phyloP scores from a whole-genome alignment of 2,888 invertebrate species.

The Lacanobia wlatinum region DNA sequence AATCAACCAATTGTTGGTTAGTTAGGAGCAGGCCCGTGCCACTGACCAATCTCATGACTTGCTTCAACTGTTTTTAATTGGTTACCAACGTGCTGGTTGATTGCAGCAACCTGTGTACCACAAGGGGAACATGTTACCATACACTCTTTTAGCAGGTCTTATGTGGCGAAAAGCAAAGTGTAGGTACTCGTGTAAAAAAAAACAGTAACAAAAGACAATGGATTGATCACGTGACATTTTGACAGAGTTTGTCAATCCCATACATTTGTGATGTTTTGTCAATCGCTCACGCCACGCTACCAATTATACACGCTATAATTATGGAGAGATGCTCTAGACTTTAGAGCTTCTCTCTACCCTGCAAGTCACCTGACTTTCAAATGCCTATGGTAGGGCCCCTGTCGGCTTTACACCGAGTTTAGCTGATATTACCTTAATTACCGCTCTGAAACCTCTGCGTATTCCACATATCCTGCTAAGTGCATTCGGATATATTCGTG shows the following conservation, averaged over 20 bases:
- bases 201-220: too few species aligned
- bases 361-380: background rate
- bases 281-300: too few species aligned
- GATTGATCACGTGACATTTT: too few species aligned
- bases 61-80: slow-evolving; percentile 43
- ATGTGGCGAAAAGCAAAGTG: background rate
- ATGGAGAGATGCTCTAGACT: too few species aligned
- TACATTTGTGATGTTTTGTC: too few species aligned
- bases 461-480: slow-evolving; percentile 37
- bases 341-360: background rate
- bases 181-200: too few species aligned
- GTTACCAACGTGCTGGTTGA: slow-evolving; percentile 6
- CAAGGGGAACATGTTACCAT: background rate
- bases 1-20: slow-evolving; percentile 54
- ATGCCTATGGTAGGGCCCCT: background rate
- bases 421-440: slow-evolving; percentile 37
- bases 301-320: too few species aligned
- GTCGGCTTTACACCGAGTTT: background rate
- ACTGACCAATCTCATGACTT: slow-evolving; percentile 43
- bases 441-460: slow-evolving; percentile 16
- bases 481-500: slow-evolving; percentile 45
- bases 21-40: slow-evolving; percentile 27
- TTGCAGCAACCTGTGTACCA: background rate
- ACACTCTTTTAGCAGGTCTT: background rate
- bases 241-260: too few species aligned